Evolutionary conservation across 2,888 invertebrate genomes (phyloP), one percentile per base, ranked within the genome.

Genomic region (Tyria jacobaeae): DNA sequence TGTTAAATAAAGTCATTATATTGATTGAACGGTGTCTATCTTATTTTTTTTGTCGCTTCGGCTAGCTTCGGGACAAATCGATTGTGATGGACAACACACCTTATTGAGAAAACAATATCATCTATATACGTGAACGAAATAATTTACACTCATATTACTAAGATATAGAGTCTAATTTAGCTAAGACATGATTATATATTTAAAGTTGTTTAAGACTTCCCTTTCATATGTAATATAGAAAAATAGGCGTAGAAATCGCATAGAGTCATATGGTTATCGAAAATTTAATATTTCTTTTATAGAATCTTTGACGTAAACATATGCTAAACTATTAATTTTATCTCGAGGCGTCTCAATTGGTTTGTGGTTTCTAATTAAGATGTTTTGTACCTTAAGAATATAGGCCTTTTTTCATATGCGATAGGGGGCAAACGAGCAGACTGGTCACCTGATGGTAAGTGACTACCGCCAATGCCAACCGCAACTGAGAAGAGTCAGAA

Each of bases 1-100:
- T 87, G 86, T 91, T 89, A 92, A 94, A 94, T 94, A 93, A 92
- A 94, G 93, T 90, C 93, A 91, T 94, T 93, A 94, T 93, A 90
- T 92, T 93, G 93, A 94, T 94, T 90, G 92, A 94, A 82, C 81
- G 89, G 75, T 67, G 68, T 62, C 71, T 78, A 78, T 80, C 78
- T 74, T 67, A 64, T 64, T 66, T 75, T 79, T 80, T 83, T 84
- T 84, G 75, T 83, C 76, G 75, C 81, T 72, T 75, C 63, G 70
- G 79, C 77, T 78, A 57, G 77, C 78, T 85, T 89, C 85, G 85
- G 83, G 80, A 88, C 89, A 88, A 89, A 92, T 92, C 91, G 91
- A 91, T 90, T 90, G 86, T 83, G 81, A 85, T 85, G 87, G 86
- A 84, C 86, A 80, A 76, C 84, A 82, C 84, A 87, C 88, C 86